phyloP scores from a whole-genome alignment of 2,888 invertebrate species.

The Pimpla rufipes region DNA sequence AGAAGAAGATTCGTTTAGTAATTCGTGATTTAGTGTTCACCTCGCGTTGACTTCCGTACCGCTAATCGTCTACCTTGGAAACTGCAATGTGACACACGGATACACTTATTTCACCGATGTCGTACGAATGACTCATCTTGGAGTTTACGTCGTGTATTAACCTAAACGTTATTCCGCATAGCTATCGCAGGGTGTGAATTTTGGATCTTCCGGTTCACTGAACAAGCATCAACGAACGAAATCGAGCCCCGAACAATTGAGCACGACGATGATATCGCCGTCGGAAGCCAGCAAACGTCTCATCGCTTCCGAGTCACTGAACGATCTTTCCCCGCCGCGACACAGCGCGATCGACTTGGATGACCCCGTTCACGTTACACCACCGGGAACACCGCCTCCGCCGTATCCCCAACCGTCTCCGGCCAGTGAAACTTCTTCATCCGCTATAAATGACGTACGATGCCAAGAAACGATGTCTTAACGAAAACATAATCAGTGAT shows the following conservation, averaged over 20 bases:
- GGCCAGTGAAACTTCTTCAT: slow-evolving; percentile 77
- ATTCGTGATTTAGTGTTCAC: background rate
- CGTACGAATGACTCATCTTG: background rate
- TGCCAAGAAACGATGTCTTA: background rate
- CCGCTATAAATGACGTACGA: slow-evolving; percentile 80
- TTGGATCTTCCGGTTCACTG: slow-evolving; percentile 78
- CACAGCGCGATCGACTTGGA: slow-evolving; percentile 84
- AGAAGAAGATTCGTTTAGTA: background rate
- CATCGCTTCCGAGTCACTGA: slow-evolving; percentile 88
- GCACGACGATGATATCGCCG: slow-evolving; percentile 82
- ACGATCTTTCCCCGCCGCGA: slow-evolving; percentile 86
- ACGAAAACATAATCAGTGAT: background rate
- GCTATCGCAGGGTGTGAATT: slow-evolving; percentile 82
- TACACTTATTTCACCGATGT: background rate
- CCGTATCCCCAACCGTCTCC: slow-evolving; percentile 89
- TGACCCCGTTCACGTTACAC: slow-evolving; percentile 85
- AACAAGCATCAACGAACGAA: slow-evolving; percentile 89
- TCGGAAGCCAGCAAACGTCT: slow-evolving; percentile 86
- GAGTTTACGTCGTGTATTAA: slow-evolving; percentile 2
- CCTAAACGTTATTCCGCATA: slow-evolving; percentile 61
- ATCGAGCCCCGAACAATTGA: slow-evolving; percentile 88
- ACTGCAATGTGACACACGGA: background rate
- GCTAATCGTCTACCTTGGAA: background rate
- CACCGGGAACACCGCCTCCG: slow-evolving; percentile 95
- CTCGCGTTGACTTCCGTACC: background rate